Percentiles rank a stretch among this genome's conserved stretches.
phyloP scores from a whole-genome alignment of 2,113 vertebrate genomes.

The Melanostigma gelatinosum region DNA sequence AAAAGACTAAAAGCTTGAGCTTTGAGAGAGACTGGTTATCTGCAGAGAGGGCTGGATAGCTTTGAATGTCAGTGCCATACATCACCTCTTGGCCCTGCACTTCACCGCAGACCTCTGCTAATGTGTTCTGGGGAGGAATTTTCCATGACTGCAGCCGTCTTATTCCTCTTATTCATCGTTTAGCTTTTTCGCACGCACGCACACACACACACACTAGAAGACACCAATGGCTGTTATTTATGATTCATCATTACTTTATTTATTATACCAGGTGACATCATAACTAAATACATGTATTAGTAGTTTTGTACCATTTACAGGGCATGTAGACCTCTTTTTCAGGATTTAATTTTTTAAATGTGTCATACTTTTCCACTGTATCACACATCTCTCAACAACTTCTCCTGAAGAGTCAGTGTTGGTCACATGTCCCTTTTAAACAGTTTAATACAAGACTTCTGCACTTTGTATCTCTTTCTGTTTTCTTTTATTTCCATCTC shows the following conservation, averaged over 20 bases:
- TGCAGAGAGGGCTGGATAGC: slow-evolving; percentile 40
- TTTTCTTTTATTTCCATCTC: slow-evolving; percentile 29
- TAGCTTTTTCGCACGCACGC: slow-evolving; percentile 16
- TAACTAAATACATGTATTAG: slow-evolving; percentile 7
- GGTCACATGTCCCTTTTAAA: slow-evolving; percentile 16
- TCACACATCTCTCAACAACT: not conserved
- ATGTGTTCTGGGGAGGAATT: slow-evolving; percentile 60
- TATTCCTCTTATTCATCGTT: slow-evolving; percentile 45
- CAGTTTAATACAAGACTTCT: not conserved
- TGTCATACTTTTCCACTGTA: slow-evolving; percentile 30
- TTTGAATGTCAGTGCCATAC: slow-evolving; percentile 65
- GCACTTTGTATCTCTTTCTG: not conserved
- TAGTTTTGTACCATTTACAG: not conserved
- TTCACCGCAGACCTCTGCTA: slow-evolving; percentile 54
- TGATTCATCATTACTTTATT: slow-evolving; percentile 36
- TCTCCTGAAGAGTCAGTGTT: slow-evolving; percentile 22
- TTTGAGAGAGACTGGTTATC: slow-evolving; percentile 22
- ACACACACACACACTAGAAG: slow-evolving; percentile 7
- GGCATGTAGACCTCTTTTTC: not conserved
- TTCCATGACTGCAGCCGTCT: slow-evolving; percentile 58
- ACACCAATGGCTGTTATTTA: slow-evolving; percentile 16
- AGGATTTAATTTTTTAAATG: slow-evolving; percentile 9
- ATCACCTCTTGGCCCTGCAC: slow-evolving; percentile 61
- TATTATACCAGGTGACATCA: slow-evolving; percentile 18
- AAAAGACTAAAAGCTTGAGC: slow-evolving; percentile 23